Evolutionary conservation across 1,140 invertebrate species (phyloP), one percentile per base, ranked within the genome.

Genomic region (Pissodes strobi): DNA sequence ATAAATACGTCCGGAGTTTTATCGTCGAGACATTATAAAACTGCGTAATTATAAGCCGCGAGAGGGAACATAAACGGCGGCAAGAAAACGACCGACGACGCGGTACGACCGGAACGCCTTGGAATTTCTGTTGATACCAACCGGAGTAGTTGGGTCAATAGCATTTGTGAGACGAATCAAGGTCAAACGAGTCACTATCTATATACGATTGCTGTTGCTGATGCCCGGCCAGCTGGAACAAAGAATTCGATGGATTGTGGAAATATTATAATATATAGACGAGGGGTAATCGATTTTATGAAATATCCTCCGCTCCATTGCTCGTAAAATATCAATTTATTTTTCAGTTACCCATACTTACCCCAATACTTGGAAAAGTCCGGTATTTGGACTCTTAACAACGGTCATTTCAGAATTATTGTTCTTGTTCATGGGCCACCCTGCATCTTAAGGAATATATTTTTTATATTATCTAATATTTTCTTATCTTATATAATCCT

Each of bases 81-180:
- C n/a, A n/a, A n/a, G n/a, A n/a, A n/a, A n/a, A n/a, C n/a, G n/a
- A n/a, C n/a, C n/a, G n/a, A n/a, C 13, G 27, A 46, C 43, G 34
- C 39, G 18, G 53, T 39, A 41, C 34, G 34, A 58, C 56, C 39
- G 56, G 38, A 58, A 45, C 39, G 56, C 41, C 38, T 58, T 45
- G 25, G 27, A 58, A 43, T 43, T 58, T 43, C 22, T 17, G 19
- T 45, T 27, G 41, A 38, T 48, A 27, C 2, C 34, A 43, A 22
- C 48, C 18, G 17, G 17, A 43, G 49, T 43, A 62, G 49, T 27
- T 56, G 52, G 45, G 56, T 58, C 56, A 58, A 58, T 58, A 34
- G 43, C 58, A 48, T 37, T 39, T 22, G 6, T 10, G 23, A 38
- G 45, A 60, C 58, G 46, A 48, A 49, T 48, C 27, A 56, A 56